Conservation (phyloP, 2,888 invertebrate genomes). For the Diogma glabrata region DNA sequence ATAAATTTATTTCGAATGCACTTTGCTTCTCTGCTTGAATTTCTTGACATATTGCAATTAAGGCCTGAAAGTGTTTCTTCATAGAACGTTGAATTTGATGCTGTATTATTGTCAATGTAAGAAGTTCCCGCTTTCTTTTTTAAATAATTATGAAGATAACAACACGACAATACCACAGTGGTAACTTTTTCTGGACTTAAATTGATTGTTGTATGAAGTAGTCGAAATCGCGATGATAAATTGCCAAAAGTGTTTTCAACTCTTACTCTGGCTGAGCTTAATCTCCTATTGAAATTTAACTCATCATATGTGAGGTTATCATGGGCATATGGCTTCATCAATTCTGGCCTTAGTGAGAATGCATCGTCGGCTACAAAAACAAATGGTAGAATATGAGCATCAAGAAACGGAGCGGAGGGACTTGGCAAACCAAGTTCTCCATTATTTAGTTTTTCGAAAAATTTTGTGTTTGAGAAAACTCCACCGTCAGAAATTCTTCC, state of each 20-base stretch:
- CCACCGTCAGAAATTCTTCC: not conserved
- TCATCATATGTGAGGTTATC: not conserved
- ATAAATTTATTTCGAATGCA: not conserved
- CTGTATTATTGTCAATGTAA: not conserved
- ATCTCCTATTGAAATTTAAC: not conserved
- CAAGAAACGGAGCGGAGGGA: not conserved
- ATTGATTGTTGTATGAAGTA: conserved; percentile 2
- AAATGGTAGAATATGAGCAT: conserved; percentile 1
- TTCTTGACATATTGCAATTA: conserved; percentile 4
- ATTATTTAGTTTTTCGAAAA: not conserved
- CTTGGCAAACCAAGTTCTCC: not conserved
- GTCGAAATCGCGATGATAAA: not conserved
- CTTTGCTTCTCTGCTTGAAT: not conserved
- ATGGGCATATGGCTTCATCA: not conserved
- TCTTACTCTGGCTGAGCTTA: conserved; percentile 5
- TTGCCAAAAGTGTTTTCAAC: not conserved
- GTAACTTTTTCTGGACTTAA: not conserved
- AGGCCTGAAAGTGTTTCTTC: not conserved
- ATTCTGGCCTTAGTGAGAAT: not conserved
- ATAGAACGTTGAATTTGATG: conserved; percentile 2
- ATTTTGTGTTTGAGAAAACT: not conserved
- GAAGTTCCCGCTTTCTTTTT: not conserved
- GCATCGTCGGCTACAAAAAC: not conserved
- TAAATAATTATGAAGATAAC: conserved; percentile 1
- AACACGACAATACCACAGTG: not conserved